A percentile compares a stretch with the other conserved stretches of the same genome.
Evolutionary conservation across 1,140 invertebrate species (phyloP).

Genomic region (Oscheius sp.): DNA sequence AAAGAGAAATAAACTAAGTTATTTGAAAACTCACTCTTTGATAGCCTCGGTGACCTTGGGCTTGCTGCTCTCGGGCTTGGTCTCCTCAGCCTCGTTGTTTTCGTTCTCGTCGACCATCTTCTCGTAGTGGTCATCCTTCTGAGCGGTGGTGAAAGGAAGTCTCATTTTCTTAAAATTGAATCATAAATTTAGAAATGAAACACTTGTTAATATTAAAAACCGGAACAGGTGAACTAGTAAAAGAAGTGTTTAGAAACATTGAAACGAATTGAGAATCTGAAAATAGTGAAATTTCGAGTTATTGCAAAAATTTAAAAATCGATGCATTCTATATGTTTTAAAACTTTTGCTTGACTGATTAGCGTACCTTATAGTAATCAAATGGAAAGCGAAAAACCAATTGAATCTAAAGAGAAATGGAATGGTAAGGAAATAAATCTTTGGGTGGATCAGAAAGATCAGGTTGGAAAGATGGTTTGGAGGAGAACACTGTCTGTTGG

Average conservation of each 20-base stretch:
- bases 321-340: neutral
- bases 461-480: too few relatives aligned
- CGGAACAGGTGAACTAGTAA: neutral
- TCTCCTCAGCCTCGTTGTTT: neutral
- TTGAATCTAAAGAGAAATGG: too few relatives aligned
- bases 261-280: too few relatives aligned
- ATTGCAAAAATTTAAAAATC: too few relatives aligned
- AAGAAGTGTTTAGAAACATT: too few relatives aligned
- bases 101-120: slow-evolving; percentile 4
- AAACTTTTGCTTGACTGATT: neutral
- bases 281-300: too few relatives aligned
- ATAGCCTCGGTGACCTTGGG: neutral
- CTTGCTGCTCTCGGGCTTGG: neutral
- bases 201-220: neutral
- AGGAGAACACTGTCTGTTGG: too few relatives aligned
- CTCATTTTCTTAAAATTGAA: neutral
- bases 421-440: too few relatives aligned
- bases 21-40: neutral
- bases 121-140: neutral
- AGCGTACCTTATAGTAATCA: too few relatives aligned
- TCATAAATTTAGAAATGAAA: neutral
- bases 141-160: neutral
- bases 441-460: too few relatives aligned
- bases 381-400: too few relatives aligned
- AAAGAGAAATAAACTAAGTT: too few relatives aligned